Base-by-base conservation (phyloP, 2,113 vertebrate species). In the Nothocercus julius region DNA sequence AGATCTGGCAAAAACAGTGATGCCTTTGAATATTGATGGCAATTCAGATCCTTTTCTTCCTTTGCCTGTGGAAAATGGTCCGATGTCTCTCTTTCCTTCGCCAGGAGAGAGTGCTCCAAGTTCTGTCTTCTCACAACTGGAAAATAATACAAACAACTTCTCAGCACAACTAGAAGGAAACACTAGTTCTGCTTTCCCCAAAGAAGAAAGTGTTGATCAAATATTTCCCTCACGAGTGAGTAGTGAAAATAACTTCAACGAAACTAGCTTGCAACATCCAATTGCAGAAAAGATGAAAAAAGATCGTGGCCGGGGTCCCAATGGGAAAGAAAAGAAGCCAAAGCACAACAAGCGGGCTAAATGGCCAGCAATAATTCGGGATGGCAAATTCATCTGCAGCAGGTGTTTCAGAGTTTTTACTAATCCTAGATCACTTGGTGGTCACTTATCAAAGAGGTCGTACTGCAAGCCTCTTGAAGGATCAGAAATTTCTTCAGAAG, bases 381-480 rank as follows among this genome's bases (percentile, higher is more conserved):
- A 99, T 93, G 99, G 99, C 7, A 99, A 99, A 95, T 99, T 99
- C 94, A 98, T 99, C 92, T 99, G 99, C 90, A 98, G 98, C 82
- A 98, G 99, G 66, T 99, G 99, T 97, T 99, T 98, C 83, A 98
- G 99, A 96, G 97, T 98, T 87, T 99, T 99, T 95, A 96, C 97
- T 66, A 99, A 99, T 96, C 98, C 99, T 34, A 98, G 99, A 95
- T 99, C 99, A 51, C 98, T 99, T 13, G 99, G 99, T 76, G 99
- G 99, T 74, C 99, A 99, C 96, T 98, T 99, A 81, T 99, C 99
- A 32, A 99, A 99, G 94, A 98, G 99, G 40, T 95, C 98, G 66
- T 97, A 97, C 9, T 99, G 99, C 96, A 99, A 99, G 95, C 98
- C 98, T n/a, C 98, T 98, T 34, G 98, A 98, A 70, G 98, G 98